Percentiles rank a stretch among this genome's conserved stretches.
These are phyloP conservation scores for Muntiacus reevesi DNA, from an alignment of 2,113 vertebrate genomes.

Conservation along the genomic window DNA sequence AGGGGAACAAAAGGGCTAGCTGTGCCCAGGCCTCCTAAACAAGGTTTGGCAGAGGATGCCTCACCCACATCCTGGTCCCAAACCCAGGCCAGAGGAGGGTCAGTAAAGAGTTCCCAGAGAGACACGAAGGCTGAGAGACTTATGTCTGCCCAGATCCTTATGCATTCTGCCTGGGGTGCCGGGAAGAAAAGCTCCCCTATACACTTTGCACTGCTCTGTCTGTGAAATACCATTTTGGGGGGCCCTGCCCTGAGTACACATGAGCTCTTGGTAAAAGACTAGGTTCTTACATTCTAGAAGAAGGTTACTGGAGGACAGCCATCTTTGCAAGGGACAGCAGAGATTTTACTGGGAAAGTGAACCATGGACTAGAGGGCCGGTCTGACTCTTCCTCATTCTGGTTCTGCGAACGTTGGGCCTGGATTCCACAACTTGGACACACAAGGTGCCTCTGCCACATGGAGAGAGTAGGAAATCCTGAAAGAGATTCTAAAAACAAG, in stretches of 20 bases:
- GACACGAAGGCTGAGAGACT: neutral
- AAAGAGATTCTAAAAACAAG: neutral
- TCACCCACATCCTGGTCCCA: neutral
- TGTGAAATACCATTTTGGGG: neutral
- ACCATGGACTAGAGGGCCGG: fast-evolving
- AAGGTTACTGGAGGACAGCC: neutral
- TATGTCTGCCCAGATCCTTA: neutral
- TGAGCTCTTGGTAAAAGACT: neutral
- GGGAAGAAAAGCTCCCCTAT: neutral
- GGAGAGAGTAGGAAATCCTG: neutral
- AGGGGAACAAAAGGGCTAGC: neutral
- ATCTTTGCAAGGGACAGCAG: neutral
- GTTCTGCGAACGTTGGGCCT: neutral
- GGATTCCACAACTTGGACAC: neutral
- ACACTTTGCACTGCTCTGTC: neutral
- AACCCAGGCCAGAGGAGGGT: neutral
- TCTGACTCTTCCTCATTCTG: neutral
- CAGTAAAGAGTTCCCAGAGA: neutral
- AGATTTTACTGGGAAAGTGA: neutral
- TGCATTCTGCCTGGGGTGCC: neutral
- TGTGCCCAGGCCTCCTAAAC: neutral
- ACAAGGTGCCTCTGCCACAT: neutral
- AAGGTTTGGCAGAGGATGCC: neutral
- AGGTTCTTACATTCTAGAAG: neutral
- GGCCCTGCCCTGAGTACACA: neutral